phyloP scores from a whole-genome alignment of 2,888 invertebrate species.

The Polyploca ridens region DNA sequence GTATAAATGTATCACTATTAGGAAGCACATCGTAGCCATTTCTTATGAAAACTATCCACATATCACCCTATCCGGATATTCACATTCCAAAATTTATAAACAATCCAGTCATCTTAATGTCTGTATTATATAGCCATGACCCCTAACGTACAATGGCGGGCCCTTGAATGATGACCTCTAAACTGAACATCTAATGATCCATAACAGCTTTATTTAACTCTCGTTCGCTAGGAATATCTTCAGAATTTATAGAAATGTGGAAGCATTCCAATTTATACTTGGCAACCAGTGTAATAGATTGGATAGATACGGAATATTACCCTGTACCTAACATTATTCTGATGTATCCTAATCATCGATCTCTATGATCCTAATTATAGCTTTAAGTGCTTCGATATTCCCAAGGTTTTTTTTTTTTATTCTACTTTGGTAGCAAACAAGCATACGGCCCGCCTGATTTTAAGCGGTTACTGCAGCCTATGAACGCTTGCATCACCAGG shows the following conservation, averaged over 20 bases:
- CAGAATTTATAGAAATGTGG: background rate
- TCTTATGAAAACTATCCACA: too few relatives aligned
- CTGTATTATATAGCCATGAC: background rate
- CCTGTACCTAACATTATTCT: background rate
- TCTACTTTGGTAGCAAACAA: too few relatives aligned
- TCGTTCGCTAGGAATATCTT: background rate
- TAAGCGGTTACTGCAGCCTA: too few relatives aligned
- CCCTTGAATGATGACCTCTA: background rate
- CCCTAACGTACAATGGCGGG: background rate
- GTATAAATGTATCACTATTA: too few relatives aligned
- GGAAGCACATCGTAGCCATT: too few relatives aligned
- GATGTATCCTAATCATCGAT: too few relatives aligned
- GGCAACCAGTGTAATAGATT: background rate
- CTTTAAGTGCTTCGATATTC: too few relatives aligned
- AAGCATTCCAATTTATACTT: conserved; percentile 10
- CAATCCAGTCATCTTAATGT: background rate
- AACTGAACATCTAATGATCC: conserved; percentile 2
- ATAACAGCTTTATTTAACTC: background rate
- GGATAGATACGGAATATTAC: background rate
- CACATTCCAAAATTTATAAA: background rate
- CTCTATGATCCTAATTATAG: too few relatives aligned
- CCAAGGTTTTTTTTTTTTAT: too few relatives aligned
- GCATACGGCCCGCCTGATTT: too few relatives aligned
- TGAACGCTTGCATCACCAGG: too few relatives aligned
- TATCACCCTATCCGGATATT: too few relatives aligned